Base-by-base conservation (phyloP, 2,113 vertebrate genomes). In the Ailurus styani region DNA sequence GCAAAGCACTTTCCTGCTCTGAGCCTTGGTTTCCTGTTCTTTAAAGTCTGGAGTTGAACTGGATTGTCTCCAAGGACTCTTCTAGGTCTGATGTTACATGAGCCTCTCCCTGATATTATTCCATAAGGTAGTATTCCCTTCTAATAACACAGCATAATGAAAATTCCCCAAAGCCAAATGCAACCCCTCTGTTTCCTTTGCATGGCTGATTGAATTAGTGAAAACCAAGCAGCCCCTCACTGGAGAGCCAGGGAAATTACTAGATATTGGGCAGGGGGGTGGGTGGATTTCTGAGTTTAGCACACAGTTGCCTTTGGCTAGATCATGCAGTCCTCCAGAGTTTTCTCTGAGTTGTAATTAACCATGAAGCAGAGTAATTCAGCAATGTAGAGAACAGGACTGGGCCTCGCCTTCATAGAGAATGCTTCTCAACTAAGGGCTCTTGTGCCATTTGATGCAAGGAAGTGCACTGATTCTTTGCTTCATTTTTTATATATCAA, bases 131-230 rank as follows among this genome's bases (percentile, higher is more conserved):
- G 62, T 42, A 27, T 89, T 95, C 79, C 66, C 62, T 96, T 70
- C 89, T 87, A 54, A 95, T 81, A 95, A 85, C 60, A 85, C 40
- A 84, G 15, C n/a, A 47, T 64, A 87, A 92, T 77, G 84, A 88
- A 95, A 96, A 91, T 64, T 87, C 79, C 62, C 90, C 31, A 92
- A 84, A 89, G 97, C 75, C 84, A 96, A 95, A 42, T 34, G 75
- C 52, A 95, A 90, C 95, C 87, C 79, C 75, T 87, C 40, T 29
- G 34, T 68, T 96, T 96, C 90, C 95, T 92, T 92, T 77, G 45
- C n/a, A 10, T n/a, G 75, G 50, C 29, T 96, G 68, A 96, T 96
- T 96, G 57, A 96, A 95, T 98, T 93, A 96, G 79, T 37, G 62
- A 45, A 84, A 92, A 78, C 68, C 47, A 72, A 57, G 81, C 31